A percentile compares a stretch with the other conserved stretches of the same genome.
These are phyloP conservation scores for Branchellion lobata DNA, from an alignment of 2,888 invertebrate species.

Conservation along the genomic window DNA sequence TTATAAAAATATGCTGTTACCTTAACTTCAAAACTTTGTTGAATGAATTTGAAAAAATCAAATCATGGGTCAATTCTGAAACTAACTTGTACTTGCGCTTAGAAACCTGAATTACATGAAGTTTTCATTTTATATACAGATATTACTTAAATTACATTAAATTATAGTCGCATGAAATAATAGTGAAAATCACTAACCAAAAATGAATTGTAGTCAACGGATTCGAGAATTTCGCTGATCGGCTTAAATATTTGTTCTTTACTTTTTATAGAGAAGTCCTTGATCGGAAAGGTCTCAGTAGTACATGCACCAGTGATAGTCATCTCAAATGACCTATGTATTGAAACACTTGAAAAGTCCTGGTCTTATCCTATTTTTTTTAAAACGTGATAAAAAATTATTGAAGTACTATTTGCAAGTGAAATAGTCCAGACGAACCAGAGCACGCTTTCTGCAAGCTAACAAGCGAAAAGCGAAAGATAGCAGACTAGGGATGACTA, in stretches of 20 bases:
- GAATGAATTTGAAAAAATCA: background rate
- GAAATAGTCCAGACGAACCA: background rate
- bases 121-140: no score
- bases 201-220: background rate
- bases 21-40: conserved; percentile 1
- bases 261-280: background rate
- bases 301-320: background rate
- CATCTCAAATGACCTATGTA: background rate
- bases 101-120: background rate
- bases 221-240: conserved; percentile 3
- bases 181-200: no score
- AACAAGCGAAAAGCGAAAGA: background rate
- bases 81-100: background rate
- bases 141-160: no score
- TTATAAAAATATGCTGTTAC: background rate
- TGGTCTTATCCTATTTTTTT: background rate
- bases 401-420: background rate
- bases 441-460: conserved; percentile 7
- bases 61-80: conserved; percentile 13
- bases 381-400: background rate
- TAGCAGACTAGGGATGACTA: no score
- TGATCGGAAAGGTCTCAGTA: background rate
- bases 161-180: no score
- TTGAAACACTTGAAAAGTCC: background rate
- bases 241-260: background rate